Evolutionary conservation across 2,797 vertebrate species (phyloP).

Genomic region (Tachyglossus aculeatus): DNA sequence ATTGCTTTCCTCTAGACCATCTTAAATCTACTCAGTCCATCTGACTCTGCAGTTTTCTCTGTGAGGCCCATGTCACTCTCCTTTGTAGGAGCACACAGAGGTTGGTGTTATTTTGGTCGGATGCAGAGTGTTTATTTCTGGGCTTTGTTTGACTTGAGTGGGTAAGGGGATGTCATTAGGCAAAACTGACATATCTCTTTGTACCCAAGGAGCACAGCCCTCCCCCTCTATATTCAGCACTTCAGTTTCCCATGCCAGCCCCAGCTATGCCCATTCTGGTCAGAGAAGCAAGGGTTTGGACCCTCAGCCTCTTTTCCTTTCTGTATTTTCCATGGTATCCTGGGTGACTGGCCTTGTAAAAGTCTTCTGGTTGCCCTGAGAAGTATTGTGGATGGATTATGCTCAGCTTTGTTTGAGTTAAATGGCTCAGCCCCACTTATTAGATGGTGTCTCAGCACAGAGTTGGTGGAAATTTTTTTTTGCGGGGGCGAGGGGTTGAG

Average conservation of each 20-base stretch:
- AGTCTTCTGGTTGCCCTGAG: background rate
- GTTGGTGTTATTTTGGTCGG: background rate
- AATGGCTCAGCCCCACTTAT: background rate
- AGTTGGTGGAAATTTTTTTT: background rate
- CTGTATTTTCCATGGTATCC: background rate
- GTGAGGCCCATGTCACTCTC: too few species aligned
- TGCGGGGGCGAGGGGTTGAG: too few species aligned
- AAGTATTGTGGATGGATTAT: background rate
- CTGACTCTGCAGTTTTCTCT: rapidly evolving
- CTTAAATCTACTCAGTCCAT: rapidly evolving
- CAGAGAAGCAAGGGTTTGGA: background rate
- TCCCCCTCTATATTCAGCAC: background rate
- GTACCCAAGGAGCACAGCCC: too few species aligned
- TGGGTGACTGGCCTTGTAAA: background rate
- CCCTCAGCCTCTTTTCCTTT: background rate
- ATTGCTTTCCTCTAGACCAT: background rate
- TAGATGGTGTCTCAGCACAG: background rate
- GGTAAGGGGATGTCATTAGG: background rate
- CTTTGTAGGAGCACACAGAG: background rate
- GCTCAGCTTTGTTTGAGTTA: background rate
- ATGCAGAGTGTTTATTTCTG: background rate
- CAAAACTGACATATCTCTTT: background rate
- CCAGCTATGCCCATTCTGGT: background rate
- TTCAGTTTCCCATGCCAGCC: background rate
- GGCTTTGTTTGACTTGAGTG: background rate